Base-by-base conservation (phyloP, 2,888 invertebrate species). In the Mythimna albipuncta region DNA sequence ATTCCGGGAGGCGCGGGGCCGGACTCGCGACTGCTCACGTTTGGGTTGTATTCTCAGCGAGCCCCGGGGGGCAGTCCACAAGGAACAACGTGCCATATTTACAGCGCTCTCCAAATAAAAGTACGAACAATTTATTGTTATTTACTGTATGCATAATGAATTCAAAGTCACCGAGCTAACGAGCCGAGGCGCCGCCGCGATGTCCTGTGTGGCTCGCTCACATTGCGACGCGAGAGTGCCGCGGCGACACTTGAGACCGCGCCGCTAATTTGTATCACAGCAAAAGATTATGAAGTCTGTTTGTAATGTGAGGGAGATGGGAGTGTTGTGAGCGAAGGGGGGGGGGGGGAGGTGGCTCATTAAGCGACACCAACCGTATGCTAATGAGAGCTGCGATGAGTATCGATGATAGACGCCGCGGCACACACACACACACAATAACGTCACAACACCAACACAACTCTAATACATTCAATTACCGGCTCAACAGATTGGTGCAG, bases 321-420 rank as follows among this genome's bases (percentile, higher is more conserved):
- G 5, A 1, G 13, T 1, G 11, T 2, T 0, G 41, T 6, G 32
- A 21, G 6, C 1, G n/a, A 35, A 50, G 58, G 61, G 59, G 63
- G 38, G 38, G 70, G 35, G 52, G 68, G 10, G 41, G 55, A 58
- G 35, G 7, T 38, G 26, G 57, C 75, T 83, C 80, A 77, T 83
- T 84, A 81, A 75, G 68, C 66, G 63, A 72, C 64, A 71, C 77
- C 82, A 85, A 79, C 77, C 79, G 84, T 80, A 78, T 79, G 71
- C 64, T 79, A 71, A 82, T 75, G 58, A 75, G 65, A 19, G 13
- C 69, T 62, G 67, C 59, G 75, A 67, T 78, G 79, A 81, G 72
- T 76, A 75, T 79, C 66, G 61, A 67, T 32, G 61, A 62, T 75
- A 75, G 59, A 69, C 66, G 64, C 74, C 67, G 64, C 57, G 38